Evolutionary conservation across 2,797 vertebrate genomes (phyloP).

Genomic region (Syndactyla subalaris): DNA sequence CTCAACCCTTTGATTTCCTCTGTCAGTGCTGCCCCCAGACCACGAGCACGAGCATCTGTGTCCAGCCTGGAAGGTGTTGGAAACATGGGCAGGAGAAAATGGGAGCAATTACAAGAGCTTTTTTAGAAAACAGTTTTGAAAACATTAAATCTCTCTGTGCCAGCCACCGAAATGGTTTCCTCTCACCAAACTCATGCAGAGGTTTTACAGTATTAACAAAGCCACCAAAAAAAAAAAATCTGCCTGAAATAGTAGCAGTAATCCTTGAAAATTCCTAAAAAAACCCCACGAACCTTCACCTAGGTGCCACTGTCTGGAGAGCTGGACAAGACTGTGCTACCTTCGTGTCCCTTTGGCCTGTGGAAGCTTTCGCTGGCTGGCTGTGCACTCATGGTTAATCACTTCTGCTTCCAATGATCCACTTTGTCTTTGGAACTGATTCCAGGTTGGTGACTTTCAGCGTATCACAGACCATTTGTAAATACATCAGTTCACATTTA

Average conservation of each 20-base stretch:
- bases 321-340: neutral
- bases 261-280: neutral
- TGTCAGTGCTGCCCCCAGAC: neutral
- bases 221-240: neutral
- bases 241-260: neutral
- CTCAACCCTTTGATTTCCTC: slow-evolving; percentile 12
- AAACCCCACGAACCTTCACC: neutral
- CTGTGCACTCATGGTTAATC: neutral
- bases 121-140: neutral
- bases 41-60: neutral
- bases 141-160: neutral
- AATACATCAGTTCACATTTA: neutral
- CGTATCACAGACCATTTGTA: neutral
- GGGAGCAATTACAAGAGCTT: neutral
- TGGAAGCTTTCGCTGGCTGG: neutral
- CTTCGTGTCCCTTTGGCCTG: neutral
- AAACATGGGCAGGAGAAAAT: neutral
- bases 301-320: neutral
- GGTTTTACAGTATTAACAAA: slow-evolving; percentile 15
- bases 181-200: neutral
- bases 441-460: neutral
- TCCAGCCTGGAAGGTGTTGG: slow-evolving; percentile 37
- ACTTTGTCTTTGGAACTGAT: neutral
- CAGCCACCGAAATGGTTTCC: neutral
- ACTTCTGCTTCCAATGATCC: neutral